A percentile compares a stretch with the other conserved stretches of the same genome.
Conservation (phyloP, 2,888 invertebrate genomes). For the Unio pictorum region DNA sequence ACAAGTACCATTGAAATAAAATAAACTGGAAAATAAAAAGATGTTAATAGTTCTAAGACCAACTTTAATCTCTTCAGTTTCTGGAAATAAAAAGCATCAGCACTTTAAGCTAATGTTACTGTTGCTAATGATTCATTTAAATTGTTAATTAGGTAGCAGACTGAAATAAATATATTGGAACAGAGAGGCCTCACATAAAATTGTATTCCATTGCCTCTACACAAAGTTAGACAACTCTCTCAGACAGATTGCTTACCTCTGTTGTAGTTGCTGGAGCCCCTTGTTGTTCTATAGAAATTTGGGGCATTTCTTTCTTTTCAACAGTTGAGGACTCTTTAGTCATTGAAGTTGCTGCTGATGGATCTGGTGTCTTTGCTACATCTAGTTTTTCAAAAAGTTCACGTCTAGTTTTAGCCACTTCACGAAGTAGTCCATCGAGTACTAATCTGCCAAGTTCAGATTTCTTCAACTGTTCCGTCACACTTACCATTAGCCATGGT, state of each 20-base stretch:
- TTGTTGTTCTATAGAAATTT: slow-evolving; percentile 34
- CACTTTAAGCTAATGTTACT: too few relatives aligned
- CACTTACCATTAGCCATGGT: slow-evolving; percentile 89
- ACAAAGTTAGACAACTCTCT: too few relatives aligned
- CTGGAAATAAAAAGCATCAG: too few relatives aligned
- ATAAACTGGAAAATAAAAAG: too few relatives aligned
- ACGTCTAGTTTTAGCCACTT: slow-evolving; percentile 62
- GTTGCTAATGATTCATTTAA: too few relatives aligned
- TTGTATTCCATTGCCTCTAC: too few relatives aligned
- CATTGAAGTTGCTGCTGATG: slow-evolving; percentile 6
- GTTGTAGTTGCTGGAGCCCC: slow-evolving; percentile 52
- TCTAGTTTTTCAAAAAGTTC: slow-evolving; percentile 58
- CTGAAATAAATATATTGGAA: too few relatives aligned
- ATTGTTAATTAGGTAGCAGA: too few relatives aligned
- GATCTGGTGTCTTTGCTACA: slow-evolving; percentile 17
- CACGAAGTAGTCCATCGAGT: slow-evolving; percentile 78
- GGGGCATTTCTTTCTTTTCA: slow-evolving; percentile 10
- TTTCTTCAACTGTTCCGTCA: slow-evolving; percentile 84
- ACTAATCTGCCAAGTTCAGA: slow-evolving; percentile 87
- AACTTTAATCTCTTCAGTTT: too few relatives aligned
- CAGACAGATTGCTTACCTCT: slow-evolving; percentile 25
- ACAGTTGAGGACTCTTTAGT: slow-evolving; percentile 15
- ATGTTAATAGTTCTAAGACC: too few relatives aligned
- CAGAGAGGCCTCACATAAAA: too few relatives aligned
- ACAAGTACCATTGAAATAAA: too few relatives aligned